Conservation (phyloP, 2,113 vertebrate species). For the Entomyzon cyanotis region DNA sequence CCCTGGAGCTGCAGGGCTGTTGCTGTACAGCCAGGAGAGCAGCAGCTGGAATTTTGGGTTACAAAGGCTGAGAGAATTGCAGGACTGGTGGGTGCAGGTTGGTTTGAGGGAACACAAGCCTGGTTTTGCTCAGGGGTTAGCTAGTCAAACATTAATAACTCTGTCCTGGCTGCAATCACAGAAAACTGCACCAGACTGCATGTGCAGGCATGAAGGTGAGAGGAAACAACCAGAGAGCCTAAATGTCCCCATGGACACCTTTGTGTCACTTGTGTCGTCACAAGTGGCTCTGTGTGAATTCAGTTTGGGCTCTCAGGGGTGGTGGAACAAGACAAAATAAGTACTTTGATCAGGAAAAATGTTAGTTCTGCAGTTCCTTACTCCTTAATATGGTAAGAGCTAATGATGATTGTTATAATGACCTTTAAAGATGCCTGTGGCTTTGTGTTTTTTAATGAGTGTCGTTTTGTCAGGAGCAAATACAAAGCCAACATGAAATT, state of each 20-base stretch:
- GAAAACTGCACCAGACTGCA: rapidly evolving
- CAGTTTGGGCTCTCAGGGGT: not conserved
- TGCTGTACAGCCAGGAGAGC: not conserved
- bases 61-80: not conserved
- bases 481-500: not conserved
- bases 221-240: not conserved
- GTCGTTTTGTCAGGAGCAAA: not conserved
- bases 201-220: not conserved
- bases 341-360: not conserved
- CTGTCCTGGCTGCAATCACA: not conserved
- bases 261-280: not conserved
- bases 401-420: not conserved
- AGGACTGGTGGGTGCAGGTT: not conserved
- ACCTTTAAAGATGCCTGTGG: not conserved
- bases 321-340: not conserved
- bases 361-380: not conserved
- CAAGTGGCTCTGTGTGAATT: not conserved
- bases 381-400: not conserved
- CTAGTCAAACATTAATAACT: not conserved
- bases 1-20: not conserved
- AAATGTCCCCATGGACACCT: not conserved
- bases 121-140: not conserved
- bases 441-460: not conserved
- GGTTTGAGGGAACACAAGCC: not conserved
- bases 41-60: not conserved